Conservation (phyloP, 2,888 invertebrate genomes). For the Eristalis arbustorum region DNA sequence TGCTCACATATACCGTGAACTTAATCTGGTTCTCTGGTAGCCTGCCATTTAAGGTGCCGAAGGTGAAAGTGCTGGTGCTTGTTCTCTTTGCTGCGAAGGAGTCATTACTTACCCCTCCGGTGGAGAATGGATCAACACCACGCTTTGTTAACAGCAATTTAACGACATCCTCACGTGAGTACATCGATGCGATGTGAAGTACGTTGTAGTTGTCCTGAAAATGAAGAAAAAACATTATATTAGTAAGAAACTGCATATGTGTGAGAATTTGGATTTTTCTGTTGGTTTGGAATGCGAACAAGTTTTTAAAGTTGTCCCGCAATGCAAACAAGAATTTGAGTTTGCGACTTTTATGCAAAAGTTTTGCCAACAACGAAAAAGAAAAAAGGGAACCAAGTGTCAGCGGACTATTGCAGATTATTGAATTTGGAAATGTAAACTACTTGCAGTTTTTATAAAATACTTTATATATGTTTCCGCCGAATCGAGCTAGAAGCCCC, state of each 20-base stretch:
- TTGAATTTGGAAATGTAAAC: no score
- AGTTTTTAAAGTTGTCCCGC: no score
- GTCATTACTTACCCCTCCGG: slow-evolving; percentile 91
- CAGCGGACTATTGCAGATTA: no score
- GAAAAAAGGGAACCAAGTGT: no score
- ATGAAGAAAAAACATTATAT: slow-evolving; percentile 11
- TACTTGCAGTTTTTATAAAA: no score
- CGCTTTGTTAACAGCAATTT: slow-evolving; percentile 92
- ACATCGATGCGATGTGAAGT: slow-evolving; percentile 96
- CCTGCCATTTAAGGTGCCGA: not conserved
- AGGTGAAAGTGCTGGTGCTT: slow-evolving; percentile 4
- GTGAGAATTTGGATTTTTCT: no score
- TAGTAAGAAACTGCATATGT: not conserved
- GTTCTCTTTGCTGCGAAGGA: not conserved
- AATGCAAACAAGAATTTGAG: no score
- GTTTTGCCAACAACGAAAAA: no score
- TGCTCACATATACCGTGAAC: not conserved
- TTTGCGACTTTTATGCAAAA: no score
- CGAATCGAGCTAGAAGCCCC: no score
- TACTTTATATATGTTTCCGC: no score
- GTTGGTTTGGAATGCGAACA: no score
- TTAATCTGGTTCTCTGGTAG: not conserved
- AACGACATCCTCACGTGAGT: slow-evolving; percentile 96
- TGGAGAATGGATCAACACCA: slow-evolving; percentile 94
- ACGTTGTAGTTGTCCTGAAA: slow-evolving; percentile 96